Conservation (phyloP, 2,888 invertebrate genomes). For the Drosophila lutescens region DNA sequence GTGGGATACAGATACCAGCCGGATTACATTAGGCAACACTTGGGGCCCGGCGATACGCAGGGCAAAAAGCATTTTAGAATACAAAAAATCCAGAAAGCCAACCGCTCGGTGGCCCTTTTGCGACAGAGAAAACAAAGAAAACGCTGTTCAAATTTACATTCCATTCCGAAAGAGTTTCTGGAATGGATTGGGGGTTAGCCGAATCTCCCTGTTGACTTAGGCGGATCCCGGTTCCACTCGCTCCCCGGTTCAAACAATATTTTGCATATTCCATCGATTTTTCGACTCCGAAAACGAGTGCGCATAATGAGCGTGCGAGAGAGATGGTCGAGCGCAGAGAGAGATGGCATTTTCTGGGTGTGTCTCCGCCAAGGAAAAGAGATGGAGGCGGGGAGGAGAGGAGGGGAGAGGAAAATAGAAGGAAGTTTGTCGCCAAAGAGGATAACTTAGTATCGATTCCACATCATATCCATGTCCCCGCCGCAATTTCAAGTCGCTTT, state of each 20-base stretch:
- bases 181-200: slow-evolving; percentile 30
- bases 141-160: slow-evolving; percentile 52
- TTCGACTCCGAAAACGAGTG: slow-evolving; percentile 65
- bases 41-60: slow-evolving; percentile 1
- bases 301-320: slow-evolving; percentile 72
- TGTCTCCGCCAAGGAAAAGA: slow-evolving; percentile 39
- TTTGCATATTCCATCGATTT: slow-evolving; percentile 78
- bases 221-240: slow-evolving; percentile 47
- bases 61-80: slow-evolving; percentile 32
- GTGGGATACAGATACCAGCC: slow-evolving; percentile 31
- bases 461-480: slow-evolving; percentile 57
- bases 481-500: slow-evolving; percentile 36
- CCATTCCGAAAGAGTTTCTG: slow-evolving; percentile 57
- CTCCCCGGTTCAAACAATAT: slow-evolving; percentile 44
- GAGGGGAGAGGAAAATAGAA: slow-evolving; percentile 18
- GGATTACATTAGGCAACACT: slow-evolving; percentile 37
- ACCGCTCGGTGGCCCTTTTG: slow-evolving; percentile 30
- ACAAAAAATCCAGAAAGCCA: slow-evolving; percentile 10
- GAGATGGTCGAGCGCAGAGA: slow-evolving; percentile 23
- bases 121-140: slow-evolving; percentile 45
- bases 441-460: slow-evolving; percentile 75
- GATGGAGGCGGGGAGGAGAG: not conserved
- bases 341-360: slow-evolving; percentile 59
- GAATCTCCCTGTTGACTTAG: slow-evolving; percentile 60
- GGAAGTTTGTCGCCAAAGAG: slow-evolving; percentile 76